A percentile compares a stretch with the other conserved stretches of the same genome.
These are phyloP conservation scores for Aproaerema taeniolella DNA, from an alignment of 2,888 invertebrate genomes.

Conservation along the genomic window DNA sequence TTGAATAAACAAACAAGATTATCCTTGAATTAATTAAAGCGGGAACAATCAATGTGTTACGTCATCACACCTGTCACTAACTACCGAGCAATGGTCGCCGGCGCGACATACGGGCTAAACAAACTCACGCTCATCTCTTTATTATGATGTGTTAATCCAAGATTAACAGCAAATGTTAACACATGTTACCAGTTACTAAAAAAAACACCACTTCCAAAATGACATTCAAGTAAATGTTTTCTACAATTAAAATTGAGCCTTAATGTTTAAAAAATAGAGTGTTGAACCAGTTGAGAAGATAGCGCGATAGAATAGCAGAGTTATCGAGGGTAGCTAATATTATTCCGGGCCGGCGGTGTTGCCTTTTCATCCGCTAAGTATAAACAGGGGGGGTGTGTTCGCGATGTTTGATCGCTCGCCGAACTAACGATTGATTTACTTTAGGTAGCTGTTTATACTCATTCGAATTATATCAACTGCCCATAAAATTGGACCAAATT, in stretches of 20 bases:
- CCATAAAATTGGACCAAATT: too few species aligned
- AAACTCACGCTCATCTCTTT: constrained; percentile 75
- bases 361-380: constrained; percentile 77
- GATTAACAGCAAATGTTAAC: constrained; percentile 77
- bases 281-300: constrained; percentile 1
- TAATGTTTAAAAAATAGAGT: constrained; percentile 32
- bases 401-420: constrained; percentile 63
- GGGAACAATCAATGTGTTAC: constrained; percentile 52
- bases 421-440: constrained; percentile 66
- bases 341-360: constrained; percentile 75
- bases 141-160: constrained; percentile 77
- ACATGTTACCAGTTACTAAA: constrained; percentile 76
- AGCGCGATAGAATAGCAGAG: constrained; percentile 55
- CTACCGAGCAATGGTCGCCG: constrained; percentile 44
- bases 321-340: constrained; percentile 76
- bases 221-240: constrained; percentile 22
- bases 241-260: constrained; percentile 33
- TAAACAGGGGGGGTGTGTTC: constrained; percentile 76
- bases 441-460: constrained; percentile 9
- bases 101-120: constrained; percentile 70
- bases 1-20: constrained; percentile 15
- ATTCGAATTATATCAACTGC: constrained; percentile 14
- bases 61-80: constrained; percentile 58
- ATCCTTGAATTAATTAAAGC: constrained; percentile 13
- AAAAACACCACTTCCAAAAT: constrained; percentile 40